Evolutionary conservation across 2,797 vertebrate species (phyloP).

Genomic region (Mormyrus proboscirostris): DNA sequence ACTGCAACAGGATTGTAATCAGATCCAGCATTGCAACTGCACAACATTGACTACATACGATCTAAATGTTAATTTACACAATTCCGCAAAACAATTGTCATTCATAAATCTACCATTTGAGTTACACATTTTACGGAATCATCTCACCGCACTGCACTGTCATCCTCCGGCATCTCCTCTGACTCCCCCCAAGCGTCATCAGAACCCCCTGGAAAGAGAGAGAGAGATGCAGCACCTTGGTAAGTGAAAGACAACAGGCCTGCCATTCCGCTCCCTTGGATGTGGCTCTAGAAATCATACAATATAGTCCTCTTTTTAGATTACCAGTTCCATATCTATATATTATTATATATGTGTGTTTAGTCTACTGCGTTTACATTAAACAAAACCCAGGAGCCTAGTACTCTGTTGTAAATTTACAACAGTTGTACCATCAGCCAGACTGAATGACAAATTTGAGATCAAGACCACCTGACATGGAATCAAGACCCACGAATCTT

Average conservation of each 20-base stretch:
- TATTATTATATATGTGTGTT: background rate
- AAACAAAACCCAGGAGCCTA: background rate
- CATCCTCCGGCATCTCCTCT: conserved; percentile 81
- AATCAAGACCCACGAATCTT: background rate
- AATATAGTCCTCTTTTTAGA: background rate
- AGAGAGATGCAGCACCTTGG: background rate
- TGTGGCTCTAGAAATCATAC: background rate
- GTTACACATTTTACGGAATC: background rate
- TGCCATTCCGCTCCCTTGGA: background rate
- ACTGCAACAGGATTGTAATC: background rate
- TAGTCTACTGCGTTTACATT: background rate
- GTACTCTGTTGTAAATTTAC: background rate
- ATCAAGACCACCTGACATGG: background rate
- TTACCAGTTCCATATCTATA: background rate
- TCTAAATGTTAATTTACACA: background rate
- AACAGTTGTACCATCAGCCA: background rate
- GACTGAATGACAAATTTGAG: background rate
- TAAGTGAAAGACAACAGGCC: background rate
- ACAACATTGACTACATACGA: background rate
- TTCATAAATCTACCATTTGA: background rate
- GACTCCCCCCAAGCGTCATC: conserved; percentile 81
- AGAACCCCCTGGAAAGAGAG: conserved; percentile 67
- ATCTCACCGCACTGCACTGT: conserved; percentile 72
- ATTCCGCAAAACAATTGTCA: background rate
- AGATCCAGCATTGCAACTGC: background rate